These are phyloP conservation scores for Entosphenus tridentatus DNA, from an alignment of 2,113 vertebrate genomes.

Conservation along the genomic window DNA sequence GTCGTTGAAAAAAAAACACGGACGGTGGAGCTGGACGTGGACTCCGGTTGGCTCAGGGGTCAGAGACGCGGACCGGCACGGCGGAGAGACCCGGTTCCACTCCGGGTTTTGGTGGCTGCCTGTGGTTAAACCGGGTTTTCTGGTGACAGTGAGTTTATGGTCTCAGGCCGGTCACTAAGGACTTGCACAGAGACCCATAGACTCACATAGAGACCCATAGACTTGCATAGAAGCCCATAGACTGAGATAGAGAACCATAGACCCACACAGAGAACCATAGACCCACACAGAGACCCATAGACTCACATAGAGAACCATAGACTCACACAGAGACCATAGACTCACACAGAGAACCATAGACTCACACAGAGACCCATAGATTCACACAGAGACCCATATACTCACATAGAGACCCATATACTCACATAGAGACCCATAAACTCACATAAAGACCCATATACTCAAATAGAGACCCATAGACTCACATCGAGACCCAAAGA, in stretches of 20 bases:
- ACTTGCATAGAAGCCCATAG: not conserved
- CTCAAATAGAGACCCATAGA: too few relatives aligned
- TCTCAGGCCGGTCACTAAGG: too few relatives aligned
- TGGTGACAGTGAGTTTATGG: too few relatives aligned
- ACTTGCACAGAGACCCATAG: not conserved
- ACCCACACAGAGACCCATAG: not conserved
- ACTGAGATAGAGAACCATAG: not conserved
- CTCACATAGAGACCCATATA: not conserved
- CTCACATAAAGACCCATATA: too few relatives aligned
- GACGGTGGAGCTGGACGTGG: too few relatives aligned
- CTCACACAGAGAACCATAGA: not conserved
- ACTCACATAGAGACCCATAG: not conserved
- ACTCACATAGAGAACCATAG: not conserved
- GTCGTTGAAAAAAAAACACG: too few relatives aligned
- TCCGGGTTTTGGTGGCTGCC: too few relatives aligned
- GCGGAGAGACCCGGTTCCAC: too few relatives aligned
- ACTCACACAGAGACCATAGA: not conserved
- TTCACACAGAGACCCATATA: not conserved
- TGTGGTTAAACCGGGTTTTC: too few relatives aligned
- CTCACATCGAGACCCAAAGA: too few relatives aligned
- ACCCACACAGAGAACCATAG: not conserved
- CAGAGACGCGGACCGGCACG: too few relatives aligned
- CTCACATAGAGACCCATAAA: not conserved
- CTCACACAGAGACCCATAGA: not conserved
- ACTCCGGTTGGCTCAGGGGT: too few relatives aligned